Evolutionary conservation across 2,888 invertebrate species (phyloP).

Genomic region (Ophioninae sp.): DNA sequence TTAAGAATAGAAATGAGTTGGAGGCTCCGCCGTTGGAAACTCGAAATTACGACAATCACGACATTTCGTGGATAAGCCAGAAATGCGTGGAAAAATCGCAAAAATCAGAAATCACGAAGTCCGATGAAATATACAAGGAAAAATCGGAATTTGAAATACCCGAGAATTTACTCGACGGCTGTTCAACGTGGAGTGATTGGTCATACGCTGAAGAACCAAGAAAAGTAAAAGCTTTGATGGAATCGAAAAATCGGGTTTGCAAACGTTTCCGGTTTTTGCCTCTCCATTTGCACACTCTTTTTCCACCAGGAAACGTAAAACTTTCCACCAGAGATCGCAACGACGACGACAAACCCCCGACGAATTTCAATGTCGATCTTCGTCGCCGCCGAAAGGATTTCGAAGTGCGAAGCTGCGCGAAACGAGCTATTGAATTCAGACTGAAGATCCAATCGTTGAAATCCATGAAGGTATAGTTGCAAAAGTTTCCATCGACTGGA

Average conservation of each 20-base stretch:
- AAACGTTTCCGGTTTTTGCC: constrained; percentile 62
- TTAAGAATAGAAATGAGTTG: neutral
- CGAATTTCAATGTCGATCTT: constrained; percentile 32
- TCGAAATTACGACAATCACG: constrained; percentile 41
- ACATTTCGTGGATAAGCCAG: constrained; percentile 51
- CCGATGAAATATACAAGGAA: constrained; percentile 31
- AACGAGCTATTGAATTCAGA: constrained; percentile 67
- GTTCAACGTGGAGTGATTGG: constrained; percentile 76
- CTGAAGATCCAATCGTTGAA: constrained; percentile 67
- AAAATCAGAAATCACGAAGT: neutral
- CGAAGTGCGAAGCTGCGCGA: constrained; percentile 66
- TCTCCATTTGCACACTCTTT: constrained; percentile 55
- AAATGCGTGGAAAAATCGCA: constrained; percentile 39
- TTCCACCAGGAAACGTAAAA: constrained; percentile 54
- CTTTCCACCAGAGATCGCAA: constrained; percentile 46
- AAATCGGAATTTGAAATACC: neutral
- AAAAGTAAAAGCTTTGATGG: constrained; percentile 1
- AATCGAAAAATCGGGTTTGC: constrained; percentile 5
- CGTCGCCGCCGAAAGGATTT: constrained; percentile 58
- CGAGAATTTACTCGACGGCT: constrained; percentile 39
- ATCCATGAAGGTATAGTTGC: constrained; percentile 66
- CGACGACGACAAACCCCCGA: constrained; percentile 4
- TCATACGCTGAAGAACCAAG: constrained; percentile 35
- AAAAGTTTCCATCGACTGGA: no score
- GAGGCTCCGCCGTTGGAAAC: neutral